Evolutionary conservation across 1,140 invertebrate genomes (phyloP).

Genomic region (Nephotettix cincticeps): DNA sequence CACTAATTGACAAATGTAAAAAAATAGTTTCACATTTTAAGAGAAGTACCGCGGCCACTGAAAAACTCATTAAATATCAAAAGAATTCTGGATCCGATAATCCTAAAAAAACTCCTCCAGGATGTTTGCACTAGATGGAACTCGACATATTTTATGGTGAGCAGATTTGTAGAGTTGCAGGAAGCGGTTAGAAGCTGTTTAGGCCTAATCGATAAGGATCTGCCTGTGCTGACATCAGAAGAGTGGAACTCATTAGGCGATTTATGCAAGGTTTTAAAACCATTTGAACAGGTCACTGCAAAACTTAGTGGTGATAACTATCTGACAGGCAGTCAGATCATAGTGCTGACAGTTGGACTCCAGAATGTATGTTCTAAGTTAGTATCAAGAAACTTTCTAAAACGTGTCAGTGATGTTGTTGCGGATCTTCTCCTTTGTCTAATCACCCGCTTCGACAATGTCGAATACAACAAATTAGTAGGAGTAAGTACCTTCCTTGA

Average conservation of each 20-base stretch:
- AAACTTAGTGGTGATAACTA: constrained; percentile 45
- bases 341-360: too few species aligned
- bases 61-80: constrained; percentile 18
- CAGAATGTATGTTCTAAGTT: too few species aligned
- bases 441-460: too few species aligned
- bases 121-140: constrained; percentile 45
- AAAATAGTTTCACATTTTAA: background rate
- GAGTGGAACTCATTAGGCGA: constrained; percentile 36
- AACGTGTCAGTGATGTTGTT: too few species aligned
- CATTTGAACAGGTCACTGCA: constrained; percentile 46
- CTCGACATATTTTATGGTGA: constrained; percentile 45
- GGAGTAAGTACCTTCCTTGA: too few species aligned
- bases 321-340: too few species aligned
- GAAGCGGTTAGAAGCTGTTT: constrained; percentile 32
- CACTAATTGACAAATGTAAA: background rate
- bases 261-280: constrained; percentile 34
- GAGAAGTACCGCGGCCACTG: background rate
- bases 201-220: constrained; percentile 41
- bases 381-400: too few species aligned
- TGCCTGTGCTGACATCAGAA: constrained; percentile 43
- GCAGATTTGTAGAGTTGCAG: constrained; percentile 43
- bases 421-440: too few species aligned
- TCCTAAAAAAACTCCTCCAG: constrained; percentile 41
- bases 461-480: too few species aligned
- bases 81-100: background rate